phyloP scores from a whole-genome alignment of 2,888 invertebrate species.

The Alcis repandata region DNA sequence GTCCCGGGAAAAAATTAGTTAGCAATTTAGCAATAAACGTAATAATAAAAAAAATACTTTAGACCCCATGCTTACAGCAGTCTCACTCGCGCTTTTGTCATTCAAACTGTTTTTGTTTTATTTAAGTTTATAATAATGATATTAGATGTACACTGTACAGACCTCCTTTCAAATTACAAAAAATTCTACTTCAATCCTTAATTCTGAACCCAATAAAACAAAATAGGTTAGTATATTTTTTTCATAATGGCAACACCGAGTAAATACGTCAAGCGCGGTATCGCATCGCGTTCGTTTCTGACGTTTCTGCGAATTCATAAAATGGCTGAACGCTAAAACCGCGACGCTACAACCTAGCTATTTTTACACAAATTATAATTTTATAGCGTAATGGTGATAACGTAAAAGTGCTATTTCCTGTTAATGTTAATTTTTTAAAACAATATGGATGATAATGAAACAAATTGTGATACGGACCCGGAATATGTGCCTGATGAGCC shows the following conservation, averaged over 20 bases:
- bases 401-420: background rate
- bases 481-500: background rate
- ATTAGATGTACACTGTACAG: too few species aligned
- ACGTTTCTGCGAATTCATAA: background rate
- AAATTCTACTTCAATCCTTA: too few species aligned
- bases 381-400: conserved; percentile 5
- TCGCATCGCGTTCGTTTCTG: background rate
- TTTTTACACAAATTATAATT: background rate
- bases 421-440: background rate
- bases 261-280: background rate
- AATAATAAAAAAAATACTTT: too few species aligned
- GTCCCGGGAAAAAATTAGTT: too few species aligned
- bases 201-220: too few species aligned
- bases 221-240: background rate
- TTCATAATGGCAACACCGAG: background rate
- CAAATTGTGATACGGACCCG: conserved; percentile 1
- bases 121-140: too few species aligned
- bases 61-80: too few species aligned
- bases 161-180: too few species aligned
- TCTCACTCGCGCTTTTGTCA: too few species aligned
- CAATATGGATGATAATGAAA: conserved; percentile 9
- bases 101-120: too few species aligned
- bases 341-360: background rate
- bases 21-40: too few species aligned
- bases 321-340: conserved; percentile 8